These are phyloP conservation scores for Pedetes capensis DNA, from an alignment of 2,113 vertebrate genomes.

Conservation along the genomic window DNA sequence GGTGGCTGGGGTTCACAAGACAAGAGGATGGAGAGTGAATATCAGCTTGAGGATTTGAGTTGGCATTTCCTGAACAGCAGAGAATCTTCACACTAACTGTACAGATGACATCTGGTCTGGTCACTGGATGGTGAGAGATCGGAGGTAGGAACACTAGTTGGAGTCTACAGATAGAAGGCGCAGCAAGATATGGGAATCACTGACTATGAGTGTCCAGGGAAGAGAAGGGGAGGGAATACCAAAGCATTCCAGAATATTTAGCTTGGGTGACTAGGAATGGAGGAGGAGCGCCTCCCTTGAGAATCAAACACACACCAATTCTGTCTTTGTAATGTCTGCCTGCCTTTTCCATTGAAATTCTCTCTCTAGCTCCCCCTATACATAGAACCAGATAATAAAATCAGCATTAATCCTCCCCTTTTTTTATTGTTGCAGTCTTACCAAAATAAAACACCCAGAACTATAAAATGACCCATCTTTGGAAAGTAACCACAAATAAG, in stretches of 20 bases:
- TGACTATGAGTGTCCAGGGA: not conserved
- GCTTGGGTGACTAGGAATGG: not conserved
- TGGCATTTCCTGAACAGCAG: not conserved
- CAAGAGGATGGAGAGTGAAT: not conserved
- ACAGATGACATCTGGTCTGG: not conserved
- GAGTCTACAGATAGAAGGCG: not conserved
- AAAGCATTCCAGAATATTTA: not conserved
- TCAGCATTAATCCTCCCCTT: not conserved
- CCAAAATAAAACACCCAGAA: not conserved
- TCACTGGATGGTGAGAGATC: not conserved
- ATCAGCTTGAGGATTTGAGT: not conserved
- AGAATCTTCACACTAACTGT: fast-evolving
- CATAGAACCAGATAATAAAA: not conserved
- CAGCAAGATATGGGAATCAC: not conserved
- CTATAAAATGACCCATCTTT: not conserved
- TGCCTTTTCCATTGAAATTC: not conserved
- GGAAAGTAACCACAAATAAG: not conserved
- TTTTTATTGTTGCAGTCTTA: not conserved
- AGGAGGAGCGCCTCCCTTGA: fast-evolving
- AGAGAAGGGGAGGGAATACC: not conserved
- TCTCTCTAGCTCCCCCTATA: not conserved
- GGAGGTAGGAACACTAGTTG: not conserved
- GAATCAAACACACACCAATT: too few species aligned
- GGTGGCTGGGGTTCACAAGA: not conserved
- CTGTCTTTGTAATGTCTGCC: not conserved